These are phyloP conservation scores for Platycnemis pennipes DNA, from an alignment of 2,888 invertebrate genomes.

Conservation along the genomic window DNA sequence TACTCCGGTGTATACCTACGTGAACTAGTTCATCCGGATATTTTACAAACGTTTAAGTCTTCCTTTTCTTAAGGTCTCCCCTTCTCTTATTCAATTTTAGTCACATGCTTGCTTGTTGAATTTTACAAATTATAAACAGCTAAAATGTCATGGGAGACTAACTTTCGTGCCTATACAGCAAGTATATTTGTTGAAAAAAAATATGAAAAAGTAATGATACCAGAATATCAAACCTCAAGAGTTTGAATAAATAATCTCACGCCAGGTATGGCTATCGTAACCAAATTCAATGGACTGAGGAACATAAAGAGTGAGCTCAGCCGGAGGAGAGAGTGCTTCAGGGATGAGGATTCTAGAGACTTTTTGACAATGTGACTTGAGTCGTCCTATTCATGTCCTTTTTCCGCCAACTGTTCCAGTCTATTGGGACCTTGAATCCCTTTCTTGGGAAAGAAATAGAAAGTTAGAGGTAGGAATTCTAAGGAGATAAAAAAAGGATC, in stretches of 20 bases:
- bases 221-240: too few relatives aligned
- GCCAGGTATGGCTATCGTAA: not conserved
- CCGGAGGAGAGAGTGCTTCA: not conserved
- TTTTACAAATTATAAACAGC: too few relatives aligned
- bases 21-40: too few relatives aligned
- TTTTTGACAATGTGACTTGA: constrained; percentile 1
- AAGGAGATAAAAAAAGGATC: not conserved
- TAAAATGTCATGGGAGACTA: too few relatives aligned
- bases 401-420: not conserved
- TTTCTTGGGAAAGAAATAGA: not conserved
- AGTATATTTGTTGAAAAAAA: too few relatives aligned
- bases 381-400: not conserved
- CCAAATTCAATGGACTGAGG: not conserved
- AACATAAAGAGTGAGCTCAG: not conserved
- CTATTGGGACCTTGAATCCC: not conserved
- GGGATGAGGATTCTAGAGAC: not conserved
- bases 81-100: too few relatives aligned
- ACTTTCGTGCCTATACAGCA: too few relatives aligned
- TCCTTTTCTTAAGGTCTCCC: too few relatives aligned
- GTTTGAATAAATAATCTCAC: not conserved
- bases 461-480: not conserved
- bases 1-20: too few relatives aligned
- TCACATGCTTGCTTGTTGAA: too few relatives aligned
- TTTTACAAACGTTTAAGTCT: too few relatives aligned
- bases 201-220: too few relatives aligned